Conservation (phyloP, 2,797 vertebrate species). For the Macroramphosus scolopax region DNA sequence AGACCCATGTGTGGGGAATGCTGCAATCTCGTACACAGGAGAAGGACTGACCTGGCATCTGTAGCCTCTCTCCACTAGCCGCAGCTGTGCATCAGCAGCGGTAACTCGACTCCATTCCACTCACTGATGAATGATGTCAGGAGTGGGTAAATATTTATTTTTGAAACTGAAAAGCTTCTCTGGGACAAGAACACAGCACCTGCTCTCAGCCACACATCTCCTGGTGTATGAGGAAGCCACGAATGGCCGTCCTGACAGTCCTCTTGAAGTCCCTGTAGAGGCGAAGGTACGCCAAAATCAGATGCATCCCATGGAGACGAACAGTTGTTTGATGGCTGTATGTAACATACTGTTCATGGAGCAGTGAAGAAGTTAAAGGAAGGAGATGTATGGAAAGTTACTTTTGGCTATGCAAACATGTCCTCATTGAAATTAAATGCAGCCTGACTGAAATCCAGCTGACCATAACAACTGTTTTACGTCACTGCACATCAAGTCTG, state of each 20-base stretch:
- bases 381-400: conserved; percentile 4
- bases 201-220: conserved; percentile 2
- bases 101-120: conserved; percentile 47
- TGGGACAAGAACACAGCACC: conserved; percentile 3
- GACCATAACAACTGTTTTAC: conserved; percentile 6
- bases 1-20: conserved; percentile 36
- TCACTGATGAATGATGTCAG: conserved; percentile 52
- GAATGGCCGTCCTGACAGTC: background rate
- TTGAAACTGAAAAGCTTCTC: conserved; percentile 33
- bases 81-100: conserved; percentile 56
- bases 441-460: conserved; percentile 6
- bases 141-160: conserved; percentile 42
- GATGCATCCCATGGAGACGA: too few species aligned
- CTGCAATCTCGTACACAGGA: conserved; percentile 44
- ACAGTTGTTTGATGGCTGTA: too few species aligned
- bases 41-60: conserved; percentile 51
- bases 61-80: conserved; percentile 32
- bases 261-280: background rate
- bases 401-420: conserved; percentile 5
- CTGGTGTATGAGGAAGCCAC: background rate
- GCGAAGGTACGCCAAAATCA: too few species aligned
- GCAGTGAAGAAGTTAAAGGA: background rate
- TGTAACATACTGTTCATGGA: background rate
- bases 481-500: too few species aligned
- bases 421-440: conserved; percentile 1